Evolutionary conservation across 2,113 vertebrate genomes (phyloP).

Genomic region (Neogobius melanostomus): DNA sequence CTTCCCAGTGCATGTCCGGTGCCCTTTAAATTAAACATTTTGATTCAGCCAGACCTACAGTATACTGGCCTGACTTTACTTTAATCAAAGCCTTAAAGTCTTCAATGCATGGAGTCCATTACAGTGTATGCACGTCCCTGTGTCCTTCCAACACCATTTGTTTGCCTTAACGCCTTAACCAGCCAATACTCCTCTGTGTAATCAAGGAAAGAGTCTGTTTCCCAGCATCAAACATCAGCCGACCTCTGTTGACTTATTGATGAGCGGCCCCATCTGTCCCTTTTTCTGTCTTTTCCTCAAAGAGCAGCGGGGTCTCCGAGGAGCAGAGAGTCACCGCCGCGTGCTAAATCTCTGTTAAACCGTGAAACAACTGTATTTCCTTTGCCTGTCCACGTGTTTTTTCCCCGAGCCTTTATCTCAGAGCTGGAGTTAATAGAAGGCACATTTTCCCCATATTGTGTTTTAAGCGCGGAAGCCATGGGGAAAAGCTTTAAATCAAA

Average conservation of each 20-base stretch:
- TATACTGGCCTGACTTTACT: too few relatives aligned
- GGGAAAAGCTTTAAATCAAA: constrained; percentile 27
- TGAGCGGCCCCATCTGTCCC: constrained; percentile 36
- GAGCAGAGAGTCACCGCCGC: constrained; percentile 44
- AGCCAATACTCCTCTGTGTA: constrained; percentile 53
- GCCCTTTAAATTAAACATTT: too few relatives aligned
- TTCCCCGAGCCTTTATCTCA: constrained; percentile 27
- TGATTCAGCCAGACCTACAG: too few relatives aligned
- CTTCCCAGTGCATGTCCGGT: too few relatives aligned
- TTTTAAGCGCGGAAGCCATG: constrained; percentile 33
- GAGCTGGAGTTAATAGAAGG: constrained; percentile 30
- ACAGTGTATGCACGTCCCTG: constrained; percentile 11
- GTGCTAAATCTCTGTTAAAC: constrained; percentile 59
- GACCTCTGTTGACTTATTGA: constrained; percentile 57
- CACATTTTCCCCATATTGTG: constrained; percentile 25
- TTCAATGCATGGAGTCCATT: constrained; percentile 10
- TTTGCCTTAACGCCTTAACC: constrained; percentile 39
- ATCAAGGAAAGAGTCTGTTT: constrained; percentile 25
- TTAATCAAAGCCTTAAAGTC: neutral
- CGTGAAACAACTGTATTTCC: constrained; percentile 48
- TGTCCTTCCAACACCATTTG: constrained; percentile 50
- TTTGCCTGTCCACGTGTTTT: constrained; percentile 27
- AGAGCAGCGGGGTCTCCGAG: constrained; percentile 32
- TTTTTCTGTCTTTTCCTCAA: constrained; percentile 39
- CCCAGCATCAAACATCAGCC: constrained; percentile 32